Evolutionary conservation across 2,888 invertebrate species (phyloP).

Genomic region (Monochamus alternatus): DNA sequence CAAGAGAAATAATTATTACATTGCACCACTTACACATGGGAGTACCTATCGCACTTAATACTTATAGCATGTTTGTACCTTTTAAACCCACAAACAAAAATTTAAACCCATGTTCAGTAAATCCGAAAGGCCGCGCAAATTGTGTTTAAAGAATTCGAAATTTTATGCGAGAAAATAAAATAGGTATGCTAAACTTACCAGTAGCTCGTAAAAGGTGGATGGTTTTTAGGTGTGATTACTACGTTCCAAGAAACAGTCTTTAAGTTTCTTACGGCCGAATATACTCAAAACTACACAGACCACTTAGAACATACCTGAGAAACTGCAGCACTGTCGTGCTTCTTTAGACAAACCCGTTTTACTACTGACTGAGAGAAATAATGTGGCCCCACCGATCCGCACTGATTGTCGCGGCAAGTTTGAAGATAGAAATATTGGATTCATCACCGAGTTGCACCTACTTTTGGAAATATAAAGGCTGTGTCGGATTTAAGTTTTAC

Average conservation of each 20-base stretch:
- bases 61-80: neutral
- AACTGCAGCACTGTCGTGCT: conserved; percentile 41
- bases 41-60: too few relatives aligned
- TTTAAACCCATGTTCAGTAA: conserved; percentile 15
- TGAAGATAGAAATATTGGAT: conserved; percentile 47
- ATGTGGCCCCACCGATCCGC: conserved; percentile 48
- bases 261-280: conserved; percentile 34
- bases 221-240: conserved; percentile 5
- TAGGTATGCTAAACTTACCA: conserved; percentile 22
- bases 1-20: conserved; percentile 6
- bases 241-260: conserved; percentile 22
- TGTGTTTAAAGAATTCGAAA: conserved; percentile 3
- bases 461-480: conserved; percentile 17
- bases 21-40: neutral
- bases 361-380: conserved; percentile 50
- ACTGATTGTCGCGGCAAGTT: conserved; percentile 55
- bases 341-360: conserved; percentile 61
- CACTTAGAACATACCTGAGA: conserved; percentile 36
- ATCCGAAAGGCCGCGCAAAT: conserved; percentile 17
- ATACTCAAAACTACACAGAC: conserved; percentile 25
- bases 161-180: neutral
- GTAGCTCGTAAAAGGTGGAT: conserved; percentile 18
- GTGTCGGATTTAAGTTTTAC: neutral
- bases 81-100: conserved; percentile 14
- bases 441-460: conserved; percentile 15